These are phyloP conservation scores for Amblyornis subalaris DNA, from an alignment of 2,113 vertebrate genomes.

Conservation along the genomic window DNA sequence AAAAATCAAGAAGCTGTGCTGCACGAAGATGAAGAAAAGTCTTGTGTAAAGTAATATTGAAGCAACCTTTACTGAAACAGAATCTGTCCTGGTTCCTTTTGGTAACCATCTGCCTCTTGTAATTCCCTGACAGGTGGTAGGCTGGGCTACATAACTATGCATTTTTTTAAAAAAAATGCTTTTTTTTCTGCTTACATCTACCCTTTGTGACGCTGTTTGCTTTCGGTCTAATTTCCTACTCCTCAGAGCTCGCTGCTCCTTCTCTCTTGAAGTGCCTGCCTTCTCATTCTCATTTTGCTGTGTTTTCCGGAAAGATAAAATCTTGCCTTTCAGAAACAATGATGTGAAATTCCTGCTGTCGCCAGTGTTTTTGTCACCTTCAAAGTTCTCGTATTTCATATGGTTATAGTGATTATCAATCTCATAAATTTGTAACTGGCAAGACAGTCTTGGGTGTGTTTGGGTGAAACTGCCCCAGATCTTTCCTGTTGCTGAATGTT, in stretches of 20 bases:
- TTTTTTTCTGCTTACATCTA: neutral
- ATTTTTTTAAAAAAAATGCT: neutral
- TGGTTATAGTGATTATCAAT: neutral
- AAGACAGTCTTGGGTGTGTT: neutral
- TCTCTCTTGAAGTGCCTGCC: neutral
- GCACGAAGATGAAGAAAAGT: neutral
- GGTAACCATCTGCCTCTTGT: neutral
- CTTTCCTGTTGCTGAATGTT: neutral
- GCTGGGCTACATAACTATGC: neutral
- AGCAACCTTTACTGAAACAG: neutral
- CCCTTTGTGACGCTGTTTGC: neutral
- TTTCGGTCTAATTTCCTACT: neutral
- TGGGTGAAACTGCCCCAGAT: neutral
- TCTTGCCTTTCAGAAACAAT: slow-evolving; percentile 1
- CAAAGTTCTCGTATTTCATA: neutral
- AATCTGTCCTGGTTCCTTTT: neutral
- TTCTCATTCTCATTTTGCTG: slow-evolving; percentile 7
- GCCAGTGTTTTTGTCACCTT: neutral
- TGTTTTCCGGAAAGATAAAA: slow-evolving; percentile 9
- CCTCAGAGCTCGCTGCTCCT: neutral
- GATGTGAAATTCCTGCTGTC: slow-evolving; percentile 14
- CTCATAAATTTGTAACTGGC: neutral
- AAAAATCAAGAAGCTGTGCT: neutral
- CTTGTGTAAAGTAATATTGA: neutral
- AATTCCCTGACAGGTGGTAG: neutral